Conservation (phyloP, 2,797 vertebrate genomes). For the Pristis pectinata region DNA sequence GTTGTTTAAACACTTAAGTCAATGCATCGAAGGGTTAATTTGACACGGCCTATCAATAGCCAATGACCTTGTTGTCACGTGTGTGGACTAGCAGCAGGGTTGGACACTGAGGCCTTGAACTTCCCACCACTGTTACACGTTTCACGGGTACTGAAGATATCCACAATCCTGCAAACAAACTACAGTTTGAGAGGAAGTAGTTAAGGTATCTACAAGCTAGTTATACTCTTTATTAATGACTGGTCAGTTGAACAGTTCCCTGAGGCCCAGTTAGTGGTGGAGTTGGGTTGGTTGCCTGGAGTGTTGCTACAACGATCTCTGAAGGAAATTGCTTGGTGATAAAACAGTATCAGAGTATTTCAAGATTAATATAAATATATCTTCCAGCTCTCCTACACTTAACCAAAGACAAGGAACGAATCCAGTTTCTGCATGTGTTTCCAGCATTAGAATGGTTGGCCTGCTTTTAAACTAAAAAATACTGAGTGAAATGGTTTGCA, state of each 20-base stretch:
- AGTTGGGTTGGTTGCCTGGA: background rate
- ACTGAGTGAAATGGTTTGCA: background rate
- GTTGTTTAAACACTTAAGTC: background rate
- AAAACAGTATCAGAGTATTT: background rate
- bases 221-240: background rate
- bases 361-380: background rate
- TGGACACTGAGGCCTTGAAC: background rate
- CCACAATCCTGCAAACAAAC: background rate
- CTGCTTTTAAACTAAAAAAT: background rate
- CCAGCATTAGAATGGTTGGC: background rate
- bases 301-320: background rate
- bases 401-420: constrained; percentile 2
- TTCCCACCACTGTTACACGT: background rate
- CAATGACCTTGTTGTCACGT: background rate
- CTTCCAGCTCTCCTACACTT: background rate
- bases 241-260: background rate
- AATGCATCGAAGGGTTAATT: background rate
- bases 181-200: background rate
- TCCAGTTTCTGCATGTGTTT: constrained; percentile 1
- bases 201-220: background rate
- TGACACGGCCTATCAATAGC: background rate
- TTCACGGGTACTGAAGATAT: background rate
- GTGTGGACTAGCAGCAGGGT: background rate
- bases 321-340: background rate
- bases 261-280: background rate